A percentile compares a stretch with the other conserved stretches of the same genome.
Evolutionary conservation across 2,797 vertebrate genomes (phyloP).

Genomic region (Sebastolobus alascanus): DNA sequence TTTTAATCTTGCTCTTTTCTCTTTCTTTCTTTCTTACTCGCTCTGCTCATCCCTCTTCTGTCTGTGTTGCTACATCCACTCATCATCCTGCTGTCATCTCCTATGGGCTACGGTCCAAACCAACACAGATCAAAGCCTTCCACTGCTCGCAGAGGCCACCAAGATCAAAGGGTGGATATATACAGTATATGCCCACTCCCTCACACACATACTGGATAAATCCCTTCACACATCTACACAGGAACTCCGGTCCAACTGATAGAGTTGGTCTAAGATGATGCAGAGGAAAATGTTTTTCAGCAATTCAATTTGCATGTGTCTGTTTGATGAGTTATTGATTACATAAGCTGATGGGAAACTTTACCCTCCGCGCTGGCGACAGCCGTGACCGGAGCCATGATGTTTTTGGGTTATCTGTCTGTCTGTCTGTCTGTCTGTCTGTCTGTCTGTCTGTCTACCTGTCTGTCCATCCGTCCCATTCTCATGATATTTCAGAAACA

Average conservation of each 20-base stretch:
- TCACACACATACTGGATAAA: constrained; percentile 32
- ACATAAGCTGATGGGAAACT: background rate
- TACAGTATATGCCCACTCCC: constrained; percentile 11
- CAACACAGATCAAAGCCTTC: constrained; percentile 61
- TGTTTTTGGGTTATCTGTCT: no score
- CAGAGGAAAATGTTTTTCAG: background rate
- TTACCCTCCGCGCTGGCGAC: background rate
- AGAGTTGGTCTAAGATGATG: background rate
- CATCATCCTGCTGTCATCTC: constrained; percentile 62
- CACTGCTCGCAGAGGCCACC: constrained; percentile 52
- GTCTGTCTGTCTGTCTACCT: no score
- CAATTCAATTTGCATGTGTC: background rate
- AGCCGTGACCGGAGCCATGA: background rate
- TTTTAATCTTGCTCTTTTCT: constrained; percentile 33
- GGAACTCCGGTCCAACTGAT: constrained; percentile 17
- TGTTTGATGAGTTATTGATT: constrained; percentile 10
- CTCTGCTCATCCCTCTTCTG: constrained; percentile 38
- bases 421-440: no score
- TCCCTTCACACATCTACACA: constrained; percentile 33
- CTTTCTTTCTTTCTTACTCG: constrained; percentile 32
- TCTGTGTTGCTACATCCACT: constrained; percentile 42
- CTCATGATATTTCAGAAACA: background rate
- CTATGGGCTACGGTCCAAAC: constrained; percentile 54
- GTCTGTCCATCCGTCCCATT: background rate
- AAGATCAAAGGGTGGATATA: constrained; percentile 63